Conservation (phyloP, 2,113 vertebrate species). For the Psittacara wagleri region DNA sequence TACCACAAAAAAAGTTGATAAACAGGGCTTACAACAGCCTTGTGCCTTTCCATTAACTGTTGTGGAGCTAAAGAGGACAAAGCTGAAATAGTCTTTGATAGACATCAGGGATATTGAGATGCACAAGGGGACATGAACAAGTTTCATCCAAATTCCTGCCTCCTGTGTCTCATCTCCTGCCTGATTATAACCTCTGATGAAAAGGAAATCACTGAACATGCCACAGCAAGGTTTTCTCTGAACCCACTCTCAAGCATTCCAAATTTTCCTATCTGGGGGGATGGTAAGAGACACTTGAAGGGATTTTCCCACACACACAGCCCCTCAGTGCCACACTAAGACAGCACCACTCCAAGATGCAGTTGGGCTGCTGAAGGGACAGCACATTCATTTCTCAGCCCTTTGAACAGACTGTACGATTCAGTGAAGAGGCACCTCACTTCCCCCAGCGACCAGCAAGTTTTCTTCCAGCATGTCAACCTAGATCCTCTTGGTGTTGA, state of each 20-base stretch:
- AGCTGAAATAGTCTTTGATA: neutral
- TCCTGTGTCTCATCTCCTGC: neutral
- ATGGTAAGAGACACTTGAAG: neutral
- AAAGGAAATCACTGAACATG: neutral
- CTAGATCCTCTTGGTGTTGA: neutral
- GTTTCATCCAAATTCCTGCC: neutral
- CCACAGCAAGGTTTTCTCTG: fast-evolving
- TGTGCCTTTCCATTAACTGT: neutral
- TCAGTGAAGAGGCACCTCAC: neutral
- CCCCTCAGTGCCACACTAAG: neutral
- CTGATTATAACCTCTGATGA: neutral
- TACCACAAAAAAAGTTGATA: neutral
- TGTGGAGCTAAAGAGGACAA: neutral
- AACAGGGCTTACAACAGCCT: neutral
- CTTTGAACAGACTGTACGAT: neutral
- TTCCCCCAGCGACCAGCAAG: neutral
- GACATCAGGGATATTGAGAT: neutral
- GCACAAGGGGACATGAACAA: neutral
- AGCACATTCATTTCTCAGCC: fast-evolving
- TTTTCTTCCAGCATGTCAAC: neutral
- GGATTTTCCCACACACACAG: neutral
- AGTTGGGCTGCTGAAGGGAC: neutral
- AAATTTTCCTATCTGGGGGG: neutral
- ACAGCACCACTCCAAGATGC: neutral
- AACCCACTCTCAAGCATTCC: neutral